Evolutionary conservation across 1,140 invertebrate species (phyloP).

Genomic region (Phenacoccus solenopsis): DNA sequence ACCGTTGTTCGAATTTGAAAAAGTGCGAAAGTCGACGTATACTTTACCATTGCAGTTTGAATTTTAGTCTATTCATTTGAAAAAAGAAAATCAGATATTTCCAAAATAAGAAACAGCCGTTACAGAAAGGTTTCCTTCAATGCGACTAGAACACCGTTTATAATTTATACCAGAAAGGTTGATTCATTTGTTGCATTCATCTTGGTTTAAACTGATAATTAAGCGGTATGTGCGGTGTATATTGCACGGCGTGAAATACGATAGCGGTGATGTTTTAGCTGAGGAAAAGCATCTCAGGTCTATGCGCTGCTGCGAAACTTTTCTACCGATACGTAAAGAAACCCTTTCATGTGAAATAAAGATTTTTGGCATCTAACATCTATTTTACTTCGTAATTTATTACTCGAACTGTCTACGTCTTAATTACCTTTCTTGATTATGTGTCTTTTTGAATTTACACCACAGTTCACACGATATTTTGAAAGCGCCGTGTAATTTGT

Average conservation of each 20-base stretch:
- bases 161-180: no score
- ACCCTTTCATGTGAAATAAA: background rate
- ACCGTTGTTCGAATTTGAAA: no score
- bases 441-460: slow-evolving; percentile 2
- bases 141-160: no score
- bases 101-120: no score
- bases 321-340: background rate
- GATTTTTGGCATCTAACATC: slow-evolving; percentile 1
- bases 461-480: background rate
- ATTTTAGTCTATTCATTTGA: no score
- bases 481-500: background rate
- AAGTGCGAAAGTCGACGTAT: no score
- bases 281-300: background rate
- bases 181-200: slow-evolving; percentile 2
- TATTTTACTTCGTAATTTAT: background rate
- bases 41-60: no score
- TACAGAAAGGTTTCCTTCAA: no score
- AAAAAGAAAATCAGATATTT: no score
- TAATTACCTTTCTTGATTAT: slow-evolving; percentile 3
- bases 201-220: background rate
- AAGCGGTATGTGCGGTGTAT: background rate
- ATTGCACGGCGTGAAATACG: background rate
- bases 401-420: slow-evolving; percentile 1
- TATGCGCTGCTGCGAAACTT: no score
- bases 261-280: background rate